These are phyloP conservation scores for Metaphire vulgaris DNA, from an alignment of 1,140 invertebrate species.

Conservation along the genomic window DNA sequence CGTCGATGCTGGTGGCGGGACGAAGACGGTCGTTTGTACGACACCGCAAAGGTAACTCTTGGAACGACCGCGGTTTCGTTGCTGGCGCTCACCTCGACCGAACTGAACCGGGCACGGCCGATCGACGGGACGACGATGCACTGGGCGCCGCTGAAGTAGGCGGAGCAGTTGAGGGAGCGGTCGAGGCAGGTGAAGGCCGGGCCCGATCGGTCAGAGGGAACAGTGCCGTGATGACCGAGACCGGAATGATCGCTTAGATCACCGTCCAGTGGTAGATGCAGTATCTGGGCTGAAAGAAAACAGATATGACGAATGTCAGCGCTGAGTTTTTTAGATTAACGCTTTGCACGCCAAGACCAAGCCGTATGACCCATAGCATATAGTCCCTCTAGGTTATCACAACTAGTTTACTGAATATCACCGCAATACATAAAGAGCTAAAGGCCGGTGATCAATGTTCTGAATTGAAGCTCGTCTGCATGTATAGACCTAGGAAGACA, in stretches of 20 bases:
- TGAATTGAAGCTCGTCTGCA: too few relatives aligned
- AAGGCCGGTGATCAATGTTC: too few relatives aligned
- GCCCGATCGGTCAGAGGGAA: neutral
- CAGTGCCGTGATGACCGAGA: neutral
- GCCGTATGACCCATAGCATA: too few relatives aligned
- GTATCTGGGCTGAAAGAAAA: constrained; percentile 10
- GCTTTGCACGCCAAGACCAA: too few relatives aligned
- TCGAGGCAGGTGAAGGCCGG: constrained; percentile 26
- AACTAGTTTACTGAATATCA: too few relatives aligned
- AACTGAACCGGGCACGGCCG: neutral
- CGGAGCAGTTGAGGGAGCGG: constrained; percentile 21
- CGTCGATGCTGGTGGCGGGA: too few relatives aligned
- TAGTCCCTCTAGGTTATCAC: too few relatives aligned
- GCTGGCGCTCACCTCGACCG: neutral
- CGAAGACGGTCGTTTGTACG: neutral
- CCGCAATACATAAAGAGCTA: too few relatives aligned
- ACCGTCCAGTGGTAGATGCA: constrained; percentile 24
- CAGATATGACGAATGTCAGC: too few relatives aligned
- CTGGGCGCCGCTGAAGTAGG: constrained; percentile 15
- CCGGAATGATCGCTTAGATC: constrained; percentile 23
- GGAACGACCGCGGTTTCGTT: neutral
- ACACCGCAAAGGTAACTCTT: neutral
- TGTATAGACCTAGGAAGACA: too few relatives aligned
- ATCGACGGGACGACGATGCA: constrained; percentile 14
- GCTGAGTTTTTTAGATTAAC: too few relatives aligned